Conservation (phyloP, 2,888 invertebrate species). For the Apamea anceps region DNA sequence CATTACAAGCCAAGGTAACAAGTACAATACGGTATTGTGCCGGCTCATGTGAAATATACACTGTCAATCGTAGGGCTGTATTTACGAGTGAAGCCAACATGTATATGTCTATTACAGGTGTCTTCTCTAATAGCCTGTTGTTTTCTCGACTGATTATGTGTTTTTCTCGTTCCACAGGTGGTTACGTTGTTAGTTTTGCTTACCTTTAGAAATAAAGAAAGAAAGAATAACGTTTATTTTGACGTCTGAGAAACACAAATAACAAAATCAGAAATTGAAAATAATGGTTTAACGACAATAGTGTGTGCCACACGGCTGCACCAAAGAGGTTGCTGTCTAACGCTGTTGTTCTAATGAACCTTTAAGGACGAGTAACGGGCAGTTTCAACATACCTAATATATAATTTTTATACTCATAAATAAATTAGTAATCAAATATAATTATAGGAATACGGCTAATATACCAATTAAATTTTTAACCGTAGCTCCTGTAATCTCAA, state of each 20-base stretch:
- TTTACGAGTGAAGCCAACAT: constrained; percentile 38
- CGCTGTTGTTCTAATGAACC: neutral
- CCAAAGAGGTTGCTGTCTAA: neutral
- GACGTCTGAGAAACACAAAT: neutral
- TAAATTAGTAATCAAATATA: neutral
- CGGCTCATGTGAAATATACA: constrained; percentile 55
- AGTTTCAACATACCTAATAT: neutral
- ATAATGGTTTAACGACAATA: neutral
- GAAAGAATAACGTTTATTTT: neutral
- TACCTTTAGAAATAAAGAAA: neutral
- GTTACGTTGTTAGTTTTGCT: constrained; percentile 8
- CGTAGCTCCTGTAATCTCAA: constrained; percentile 2
- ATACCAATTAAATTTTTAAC: neutral
- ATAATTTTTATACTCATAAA: neutral
- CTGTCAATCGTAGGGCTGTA: constrained; percentile 48
- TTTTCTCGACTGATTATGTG: constrained; percentile 37
- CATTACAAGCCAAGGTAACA: constrained; percentile 79
- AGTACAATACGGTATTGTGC: constrained; percentile 58
- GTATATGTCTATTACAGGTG: constrained; percentile 45
- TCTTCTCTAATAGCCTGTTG: constrained; percentile 51
- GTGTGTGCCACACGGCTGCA: neutral
- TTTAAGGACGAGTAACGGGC: neutral
- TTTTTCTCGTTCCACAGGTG: constrained; percentile 34
- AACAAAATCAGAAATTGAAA: neutral
- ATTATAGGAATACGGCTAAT: too few species aligned